phyloP scores from a whole-genome alignment of 1,140 invertebrate species.

The Drosophila sp. region DNA sequence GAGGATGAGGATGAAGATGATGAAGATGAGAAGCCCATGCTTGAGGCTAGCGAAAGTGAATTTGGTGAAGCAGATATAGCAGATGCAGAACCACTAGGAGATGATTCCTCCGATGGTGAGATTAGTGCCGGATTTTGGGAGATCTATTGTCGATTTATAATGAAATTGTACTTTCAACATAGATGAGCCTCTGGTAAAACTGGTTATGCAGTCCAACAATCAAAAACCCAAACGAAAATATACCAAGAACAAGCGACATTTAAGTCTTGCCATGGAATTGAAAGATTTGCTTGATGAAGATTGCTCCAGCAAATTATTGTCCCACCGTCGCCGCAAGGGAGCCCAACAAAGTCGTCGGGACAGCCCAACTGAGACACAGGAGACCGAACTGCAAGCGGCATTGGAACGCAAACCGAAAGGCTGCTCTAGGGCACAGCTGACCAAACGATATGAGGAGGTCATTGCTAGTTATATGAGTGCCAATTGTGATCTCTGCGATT shows the following conservation, averaged over 20 bases:
- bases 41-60: conserved; percentile 30
- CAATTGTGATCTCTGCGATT: conserved; percentile 71
- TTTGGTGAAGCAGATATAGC: neutral
- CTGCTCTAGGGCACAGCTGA: conserved; percentile 62
- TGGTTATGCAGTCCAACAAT: conserved; percentile 39
- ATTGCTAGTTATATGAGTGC: conserved; percentile 73
- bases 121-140: neutral
- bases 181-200: conserved; percentile 65
- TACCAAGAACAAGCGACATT: conserved; percentile 12
- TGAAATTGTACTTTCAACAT: neutral
- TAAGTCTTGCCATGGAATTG: conserved; percentile 44
- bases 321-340: neutral
- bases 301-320: neutral
- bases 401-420: conserved; percentile 68
- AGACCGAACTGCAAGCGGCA: conserved; percentile 51
- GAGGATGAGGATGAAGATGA: neutral
- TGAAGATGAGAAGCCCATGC: conserved; percentile 18
- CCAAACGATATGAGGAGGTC: conserved; percentile 67
- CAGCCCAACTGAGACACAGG: conserved; percentile 31
- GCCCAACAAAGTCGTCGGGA: neutral
- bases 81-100: conserved; percentile 3
- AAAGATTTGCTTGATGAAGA: conserved; percentile 49
- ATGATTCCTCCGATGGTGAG: conserved; percentile 40
- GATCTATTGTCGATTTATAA: neutral
- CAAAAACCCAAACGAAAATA: conserved; percentile 50